Percentiles rank a stretch among this genome's conserved stretches.
Evolutionary conservation across 2,888 invertebrate species (phyloP).

Genomic region (Eupithecia dodoneata): DNA sequence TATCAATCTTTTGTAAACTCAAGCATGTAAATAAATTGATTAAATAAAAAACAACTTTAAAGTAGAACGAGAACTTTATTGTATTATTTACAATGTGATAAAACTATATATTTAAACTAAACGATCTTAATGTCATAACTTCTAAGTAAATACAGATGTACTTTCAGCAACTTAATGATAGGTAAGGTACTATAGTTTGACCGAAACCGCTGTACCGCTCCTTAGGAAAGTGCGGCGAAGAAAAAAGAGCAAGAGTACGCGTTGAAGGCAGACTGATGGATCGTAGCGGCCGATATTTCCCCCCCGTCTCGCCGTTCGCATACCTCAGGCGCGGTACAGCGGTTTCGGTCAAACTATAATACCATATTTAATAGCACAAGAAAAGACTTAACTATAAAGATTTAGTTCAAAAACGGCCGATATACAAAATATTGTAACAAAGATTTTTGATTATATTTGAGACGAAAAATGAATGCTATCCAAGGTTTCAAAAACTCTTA

Average conservation of each 20-base stretch:
- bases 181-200: background rate
- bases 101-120: conserved; percentile 56
- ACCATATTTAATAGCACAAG: conserved; percentile 19
- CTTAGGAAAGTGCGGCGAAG: too few relatives aligned
- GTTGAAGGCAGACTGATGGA: too few relatives aligned
- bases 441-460: background rate
- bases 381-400: background rate
- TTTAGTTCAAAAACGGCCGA: conserved; percentile 10
- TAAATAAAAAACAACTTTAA: conserved; percentile 35
- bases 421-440: conserved; percentile 10
- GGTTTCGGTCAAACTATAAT: background rate
- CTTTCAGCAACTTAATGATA: conserved; percentile 49
- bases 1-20: background rate
- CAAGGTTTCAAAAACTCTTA: background rate
- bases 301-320: too few relatives aligned
- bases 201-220: too few relatives aligned
- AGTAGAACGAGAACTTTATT: conserved; percentile 50
- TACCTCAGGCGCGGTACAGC: too few relatives aligned
- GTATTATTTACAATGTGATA: conserved; percentile 69
- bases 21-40: background rate
- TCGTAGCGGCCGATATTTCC: too few relatives aligned
- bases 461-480: background rate
- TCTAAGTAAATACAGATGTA: conserved; percentile 65
- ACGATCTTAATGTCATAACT: conserved; percentile 49
- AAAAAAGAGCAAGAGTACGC: too few relatives aligned